Conservation (phyloP, 1,140 invertebrate genomes). For the Trichomalopsis sarcophagae region DNA sequence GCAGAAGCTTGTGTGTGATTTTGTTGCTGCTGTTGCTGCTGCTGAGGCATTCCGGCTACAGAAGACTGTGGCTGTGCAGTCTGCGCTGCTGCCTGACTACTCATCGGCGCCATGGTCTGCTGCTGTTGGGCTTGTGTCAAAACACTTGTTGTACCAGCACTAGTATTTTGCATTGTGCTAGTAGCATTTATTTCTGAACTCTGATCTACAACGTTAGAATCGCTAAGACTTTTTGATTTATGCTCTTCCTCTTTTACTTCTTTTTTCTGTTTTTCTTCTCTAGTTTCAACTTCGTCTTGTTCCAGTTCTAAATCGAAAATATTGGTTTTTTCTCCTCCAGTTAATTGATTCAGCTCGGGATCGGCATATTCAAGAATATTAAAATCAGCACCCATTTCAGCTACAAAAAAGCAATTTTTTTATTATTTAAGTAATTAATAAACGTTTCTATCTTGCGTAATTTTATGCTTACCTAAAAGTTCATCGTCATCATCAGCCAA, state of each 20-base stretch:
- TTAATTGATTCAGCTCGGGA: conserved; percentile 90
- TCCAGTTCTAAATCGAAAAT: conserved; percentile 87
- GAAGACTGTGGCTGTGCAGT: conserved; percentile 55
- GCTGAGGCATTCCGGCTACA: conserved; percentile 55
- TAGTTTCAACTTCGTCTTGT: conserved; percentile 78
- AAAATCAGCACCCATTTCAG: conserved; percentile 94
- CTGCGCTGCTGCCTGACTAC: conserved; percentile 53
- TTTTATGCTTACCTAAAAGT: conserved; percentile 79
- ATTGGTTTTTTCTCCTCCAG: conserved; percentile 84
- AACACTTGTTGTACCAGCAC: conserved; percentile 59
- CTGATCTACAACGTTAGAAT: conserved; percentile 48
- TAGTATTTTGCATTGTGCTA: conserved; percentile 56
- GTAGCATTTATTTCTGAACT: conserved; percentile 56
- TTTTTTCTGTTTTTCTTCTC: conserved; percentile 77
- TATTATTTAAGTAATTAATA: conserved; percentile 41
- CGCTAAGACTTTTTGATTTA: conserved; percentile 62
- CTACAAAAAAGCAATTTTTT: conserved; percentile 65
- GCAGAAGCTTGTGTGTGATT: conserved; percentile 65
- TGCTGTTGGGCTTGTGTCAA: conserved; percentile 54
- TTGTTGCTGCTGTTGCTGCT: no score
- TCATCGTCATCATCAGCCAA: conserved; percentile 92
- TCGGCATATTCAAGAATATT: conserved; percentile 97
- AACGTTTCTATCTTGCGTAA: conserved; percentile 37
- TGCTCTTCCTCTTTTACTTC: conserved; percentile 68
- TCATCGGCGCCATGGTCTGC: conserved; percentile 54